Percentiles rank a stretch among this genome's conserved stretches.
Conservation (phyloP, 2,888 invertebrate genomes). For the Protodeltote pygarga region DNA sequence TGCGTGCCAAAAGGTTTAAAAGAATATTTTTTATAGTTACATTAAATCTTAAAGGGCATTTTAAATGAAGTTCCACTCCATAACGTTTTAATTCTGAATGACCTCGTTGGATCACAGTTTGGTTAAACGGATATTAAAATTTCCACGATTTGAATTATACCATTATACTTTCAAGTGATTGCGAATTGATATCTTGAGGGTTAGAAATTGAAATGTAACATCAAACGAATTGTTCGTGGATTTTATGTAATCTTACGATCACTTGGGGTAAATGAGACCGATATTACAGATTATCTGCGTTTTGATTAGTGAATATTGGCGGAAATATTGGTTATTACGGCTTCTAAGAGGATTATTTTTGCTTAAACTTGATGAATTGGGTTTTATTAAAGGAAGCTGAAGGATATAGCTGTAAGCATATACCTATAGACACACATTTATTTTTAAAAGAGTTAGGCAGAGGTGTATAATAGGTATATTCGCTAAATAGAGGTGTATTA, state of each 20-base stretch:
- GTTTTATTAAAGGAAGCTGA: no score
- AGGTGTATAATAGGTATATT: no score
- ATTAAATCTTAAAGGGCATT: constrained; percentile 54
- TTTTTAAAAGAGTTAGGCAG: no score
- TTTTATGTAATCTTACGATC: constrained; percentile 15
- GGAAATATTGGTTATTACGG: not conserved
- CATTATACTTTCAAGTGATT: constrained; percentile 41
- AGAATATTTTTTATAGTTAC: constrained; percentile 47
- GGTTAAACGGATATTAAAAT: constrained; percentile 54
- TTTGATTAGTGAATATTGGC: constrained; percentile 11
- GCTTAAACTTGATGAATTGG: no score
- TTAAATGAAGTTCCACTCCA: constrained; percentile 64
- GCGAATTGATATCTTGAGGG: constrained; percentile 28
- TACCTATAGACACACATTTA: no score
- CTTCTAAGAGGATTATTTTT: no score
- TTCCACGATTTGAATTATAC: constrained; percentile 46
- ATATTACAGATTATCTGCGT: constrained; percentile 24
- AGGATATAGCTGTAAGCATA: no score
- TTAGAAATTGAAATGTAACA: constrained; percentile 47
- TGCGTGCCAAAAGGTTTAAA: constrained; percentile 14
- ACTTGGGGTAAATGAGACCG: constrained; percentile 24
- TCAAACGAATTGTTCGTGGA: constrained; percentile 29
- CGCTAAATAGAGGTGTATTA: no score
- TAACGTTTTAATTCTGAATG: constrained; percentile 52
- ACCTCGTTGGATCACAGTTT: constrained; percentile 39